These are phyloP conservation scores for Heteromyza rotundicornis DNA, from an alignment of 2,888 invertebrate species.

Conservation along the genomic window DNA sequence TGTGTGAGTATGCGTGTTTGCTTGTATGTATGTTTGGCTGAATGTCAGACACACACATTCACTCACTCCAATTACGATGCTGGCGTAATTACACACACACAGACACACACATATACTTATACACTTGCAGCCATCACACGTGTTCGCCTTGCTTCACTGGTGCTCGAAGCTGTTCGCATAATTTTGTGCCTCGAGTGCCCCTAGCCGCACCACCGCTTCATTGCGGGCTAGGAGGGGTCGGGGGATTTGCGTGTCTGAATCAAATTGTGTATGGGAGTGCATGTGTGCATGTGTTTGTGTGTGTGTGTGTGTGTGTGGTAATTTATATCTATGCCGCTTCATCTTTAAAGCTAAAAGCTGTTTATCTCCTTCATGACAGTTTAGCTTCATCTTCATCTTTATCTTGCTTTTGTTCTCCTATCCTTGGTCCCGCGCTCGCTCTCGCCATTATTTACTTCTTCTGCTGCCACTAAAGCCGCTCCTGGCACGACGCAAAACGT, in stretches of 20 bases:
- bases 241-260: background rate
- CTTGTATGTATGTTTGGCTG: background rate
- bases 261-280: slow-evolving; percentile 3
- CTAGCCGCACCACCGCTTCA: background rate
- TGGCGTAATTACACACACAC: slow-evolving; percentile 10
- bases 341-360: background rate
- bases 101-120: slow-evolving; percentile 1
- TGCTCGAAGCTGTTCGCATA: background rate
- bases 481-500: slow-evolving; percentile 27
- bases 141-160: background rate
- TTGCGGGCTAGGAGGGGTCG: too few species aligned
- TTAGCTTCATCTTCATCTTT: background rate
- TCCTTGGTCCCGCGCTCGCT: too few species aligned
- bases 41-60: too few species aligned
- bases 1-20: slow-evolving; percentile 8
- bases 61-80: too few species aligned
- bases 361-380: slow-evolving; percentile 2
- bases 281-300: background rate
- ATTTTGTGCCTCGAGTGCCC: background rate
- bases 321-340: slow-evolving; percentile 1
- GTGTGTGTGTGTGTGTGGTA: background rate
- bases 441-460: background rate
- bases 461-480: background rate
- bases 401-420: too few species aligned
- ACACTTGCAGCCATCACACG: background rate